Base-by-base conservation (phyloP, 2,888 invertebrate species). In the Alloscopus bannaensis region DNA sequence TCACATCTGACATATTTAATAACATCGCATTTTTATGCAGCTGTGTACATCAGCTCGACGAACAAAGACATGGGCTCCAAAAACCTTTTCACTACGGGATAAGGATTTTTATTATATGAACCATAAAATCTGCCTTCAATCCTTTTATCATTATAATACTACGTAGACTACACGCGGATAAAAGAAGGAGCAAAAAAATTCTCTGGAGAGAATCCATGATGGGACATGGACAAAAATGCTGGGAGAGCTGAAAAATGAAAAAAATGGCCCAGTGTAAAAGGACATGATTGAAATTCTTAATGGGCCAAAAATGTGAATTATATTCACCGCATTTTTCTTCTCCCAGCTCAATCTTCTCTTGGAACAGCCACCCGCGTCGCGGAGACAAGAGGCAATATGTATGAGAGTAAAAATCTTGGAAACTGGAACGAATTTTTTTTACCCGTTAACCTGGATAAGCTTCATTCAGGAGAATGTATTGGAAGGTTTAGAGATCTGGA, bases 271-370 rank as follows among this genome's bases (percentile, higher is more conserved):
- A 22, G 24, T 60, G 60, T 40, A 42, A 62, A 28, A 31, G 57
- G 62, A 65, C 73, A 65, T 57, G 57, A 73, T 73, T 73, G 73
- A 73, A 73, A 73, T 73, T 73, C 57, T 65, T 73, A 65, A 73
- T 65, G 73, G n/a, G 65, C 16, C 42, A 59, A 52, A 52, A 72
- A 72, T 72, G 72, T 72, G 60, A 72, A 72, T 72, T 64, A 72
- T 72, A 72, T 52, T 52, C 62, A 52, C 72, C 72, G 42, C 72
- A 62, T 72, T 72, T 72, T 40, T 40, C 52, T 29, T 36, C 52
- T 52, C 16, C 36, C 26, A 71, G 40, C 42, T 29, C 20, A 40
- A 29, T 57, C 40, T 40, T 40, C 2, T 18, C 2, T 8, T 22
- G 22, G 60, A 42, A n/a, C 55, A 69, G 28, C 18, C 26, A 57